These are phyloP conservation scores for Clanis bilineata DNA, from an alignment of 2,888 invertebrate species.

Conservation along the genomic window DNA sequence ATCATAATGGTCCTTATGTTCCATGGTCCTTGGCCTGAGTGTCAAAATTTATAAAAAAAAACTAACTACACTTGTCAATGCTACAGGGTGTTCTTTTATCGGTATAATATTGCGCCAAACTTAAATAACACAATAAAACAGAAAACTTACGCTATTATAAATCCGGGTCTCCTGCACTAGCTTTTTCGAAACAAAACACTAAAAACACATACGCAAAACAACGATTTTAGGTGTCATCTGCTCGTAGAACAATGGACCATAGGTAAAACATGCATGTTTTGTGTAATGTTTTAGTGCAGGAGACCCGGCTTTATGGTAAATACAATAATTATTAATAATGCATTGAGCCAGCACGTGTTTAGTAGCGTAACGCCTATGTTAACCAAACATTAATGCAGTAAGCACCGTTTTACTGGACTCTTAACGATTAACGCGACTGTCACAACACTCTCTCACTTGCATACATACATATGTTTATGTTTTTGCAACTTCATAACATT, in stretches of 20 bases:
- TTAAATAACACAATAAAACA: conserved; percentile 31
- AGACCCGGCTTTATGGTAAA: conserved; percentile 35
- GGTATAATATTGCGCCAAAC: conserved; percentile 26
- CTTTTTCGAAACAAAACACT: too few relatives aligned
- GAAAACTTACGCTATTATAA: conserved; percentile 36
- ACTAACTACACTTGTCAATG: background rate
- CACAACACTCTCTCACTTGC: background rate
- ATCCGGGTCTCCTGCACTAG: too few relatives aligned
- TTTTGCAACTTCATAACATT: too few relatives aligned
- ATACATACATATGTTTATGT: too few relatives aligned
- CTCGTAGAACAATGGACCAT: too few relatives aligned
- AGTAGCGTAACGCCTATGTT: conserved; percentile 53
- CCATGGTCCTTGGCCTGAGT: background rate
- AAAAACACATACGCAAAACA: too few relatives aligned
- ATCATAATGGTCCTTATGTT: conserved; percentile 7
- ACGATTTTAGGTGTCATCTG: too few relatives aligned
- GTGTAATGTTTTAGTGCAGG: too few relatives aligned
- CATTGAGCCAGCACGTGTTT: conserved; percentile 67
- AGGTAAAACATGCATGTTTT: too few relatives aligned
- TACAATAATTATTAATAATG: conserved; percentile 49
- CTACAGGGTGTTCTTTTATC: conserved; percentile 2
- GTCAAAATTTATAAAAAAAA: background rate
- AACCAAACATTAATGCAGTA: conserved; percentile 45
- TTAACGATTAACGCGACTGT: conserved; percentile 39
- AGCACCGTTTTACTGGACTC: conserved; percentile 61